Conservation (phyloP, 1,140 invertebrate species). For the Caenorhabditis tropicalis region DNA sequence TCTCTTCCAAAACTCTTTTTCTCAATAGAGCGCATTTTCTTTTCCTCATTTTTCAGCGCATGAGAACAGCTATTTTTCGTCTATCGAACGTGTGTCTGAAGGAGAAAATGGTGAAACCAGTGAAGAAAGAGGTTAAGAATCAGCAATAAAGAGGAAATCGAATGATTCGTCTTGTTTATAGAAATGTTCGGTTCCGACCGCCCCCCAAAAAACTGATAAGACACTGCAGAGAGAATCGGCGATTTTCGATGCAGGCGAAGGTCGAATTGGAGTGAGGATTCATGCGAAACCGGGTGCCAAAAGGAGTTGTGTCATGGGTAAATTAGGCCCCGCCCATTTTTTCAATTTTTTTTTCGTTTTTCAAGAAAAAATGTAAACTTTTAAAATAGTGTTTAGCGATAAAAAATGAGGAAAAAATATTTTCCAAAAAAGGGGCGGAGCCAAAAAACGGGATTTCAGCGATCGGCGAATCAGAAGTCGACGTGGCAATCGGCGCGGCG, state of each 20-base stretch:
- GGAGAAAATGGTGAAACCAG: slow-evolving; percentile 25
- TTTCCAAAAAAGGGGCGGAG: neutral
- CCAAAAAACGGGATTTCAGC: slow-evolving; percentile 36
- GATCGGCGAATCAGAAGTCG: slow-evolving; percentile 55
- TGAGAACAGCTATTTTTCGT: neutral
- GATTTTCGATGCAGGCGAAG: slow-evolving; percentile 31
- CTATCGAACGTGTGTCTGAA: neutral
- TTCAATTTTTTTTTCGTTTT: too few species aligned
- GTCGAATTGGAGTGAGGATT: slow-evolving; percentile 55
- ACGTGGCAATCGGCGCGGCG: slow-evolving; percentile 57
- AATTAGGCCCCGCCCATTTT: neutral
- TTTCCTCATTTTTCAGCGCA: neutral
- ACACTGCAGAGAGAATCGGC: slow-evolving; percentile 13
- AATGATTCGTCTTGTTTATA: neutral
- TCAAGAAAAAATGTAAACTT: too few species aligned
- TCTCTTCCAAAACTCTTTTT: too few species aligned
- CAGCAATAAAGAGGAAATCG: neutral
- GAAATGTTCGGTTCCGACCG: neutral
- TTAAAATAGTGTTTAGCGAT: too few species aligned
- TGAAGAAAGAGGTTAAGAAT: neutral
- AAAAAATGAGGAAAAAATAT: too few species aligned
- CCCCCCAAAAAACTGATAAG: neutral
- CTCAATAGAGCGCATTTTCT: neutral
- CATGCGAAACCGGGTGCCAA: slow-evolving; percentile 60
- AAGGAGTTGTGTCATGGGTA: slow-evolving; percentile 56